phyloP scores from a whole-genome alignment of 1,140 invertebrate genomes.

The Drosophila pseudoobscura region DNA sequence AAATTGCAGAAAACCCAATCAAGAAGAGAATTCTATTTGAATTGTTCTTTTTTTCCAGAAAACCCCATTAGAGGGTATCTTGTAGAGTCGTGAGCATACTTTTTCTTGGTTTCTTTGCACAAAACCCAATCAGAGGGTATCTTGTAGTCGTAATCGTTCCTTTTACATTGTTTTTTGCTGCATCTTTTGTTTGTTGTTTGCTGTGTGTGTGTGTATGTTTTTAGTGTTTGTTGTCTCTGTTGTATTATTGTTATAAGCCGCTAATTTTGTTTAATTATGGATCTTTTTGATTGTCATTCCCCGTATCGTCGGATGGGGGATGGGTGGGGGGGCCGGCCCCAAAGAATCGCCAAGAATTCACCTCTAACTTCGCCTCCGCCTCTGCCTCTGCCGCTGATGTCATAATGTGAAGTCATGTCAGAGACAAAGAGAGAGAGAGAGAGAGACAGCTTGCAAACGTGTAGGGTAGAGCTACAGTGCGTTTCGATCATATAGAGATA shows the following conservation, averaged over 20 bases:
- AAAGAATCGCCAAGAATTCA: constrained; percentile 44
- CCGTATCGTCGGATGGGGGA: constrained; percentile 21
- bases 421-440: constrained; percentile 1
- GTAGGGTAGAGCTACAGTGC: neutral
- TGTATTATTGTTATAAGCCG: constrained; percentile 48
- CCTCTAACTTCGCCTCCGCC: constrained; percentile 14
- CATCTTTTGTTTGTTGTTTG: constrained; percentile 21
- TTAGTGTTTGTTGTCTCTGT: constrained; percentile 22
- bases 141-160: neutral
- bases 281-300: constrained; percentile 64
- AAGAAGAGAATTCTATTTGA: too few relatives aligned
- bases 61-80: too few relatives aligned
- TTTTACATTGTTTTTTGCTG: constrained; percentile 26
- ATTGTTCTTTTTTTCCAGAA: too few relatives aligned
- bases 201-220: constrained; percentile 21
- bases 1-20: too few relatives aligned
- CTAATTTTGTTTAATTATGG: constrained; percentile 75
- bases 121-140: too few relatives aligned
- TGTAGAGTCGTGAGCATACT: too few relatives aligned
- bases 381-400: constrained; percentile 51
- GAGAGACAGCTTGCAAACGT: neutral
- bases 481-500: too few relatives aligned
- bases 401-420: constrained; percentile 49
- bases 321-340: neutral
- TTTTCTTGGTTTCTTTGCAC: too few relatives aligned